Percentiles rank a stretch among this genome's conserved stretches.
Conservation (phyloP, 2,888 invertebrate genomes). For the Pogonocherus hispidulus region DNA sequence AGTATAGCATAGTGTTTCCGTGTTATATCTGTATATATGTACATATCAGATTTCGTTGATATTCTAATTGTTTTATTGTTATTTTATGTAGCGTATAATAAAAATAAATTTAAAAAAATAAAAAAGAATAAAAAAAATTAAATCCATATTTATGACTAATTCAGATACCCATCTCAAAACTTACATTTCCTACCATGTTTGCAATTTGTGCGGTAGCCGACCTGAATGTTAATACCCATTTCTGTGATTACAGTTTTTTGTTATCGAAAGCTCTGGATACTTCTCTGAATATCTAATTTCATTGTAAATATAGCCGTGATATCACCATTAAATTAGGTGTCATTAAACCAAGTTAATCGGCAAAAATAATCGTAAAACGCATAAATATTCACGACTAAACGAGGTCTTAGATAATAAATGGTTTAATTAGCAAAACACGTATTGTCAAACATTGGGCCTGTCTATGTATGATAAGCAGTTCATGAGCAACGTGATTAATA, state of each 20-base stretch:
- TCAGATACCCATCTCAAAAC: constrained; percentile 3
- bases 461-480: constrained; percentile 53
- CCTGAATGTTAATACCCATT: constrained; percentile 42
- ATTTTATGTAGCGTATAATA: too few species aligned
- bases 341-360: constrained; percentile 49
- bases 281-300: constrained; percentile 50
- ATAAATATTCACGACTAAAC: constrained; percentile 48
- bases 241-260: constrained; percentile 43
- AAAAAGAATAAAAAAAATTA: too few species aligned
- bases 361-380: constrained; percentile 42
- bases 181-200: constrained; percentile 32
- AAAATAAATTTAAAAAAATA: too few species aligned
- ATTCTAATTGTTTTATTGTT: too few species aligned
- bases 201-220: constrained; percentile 39
- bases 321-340: constrained; percentile 51
- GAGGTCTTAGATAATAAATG: constrained; percentile 53
- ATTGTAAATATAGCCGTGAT: constrained; percentile 45
- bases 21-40: too few species aligned
- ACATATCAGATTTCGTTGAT: too few species aligned
- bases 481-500: constrained; percentile 55
- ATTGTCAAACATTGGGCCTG: constrained; percentile 49
- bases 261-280: constrained; percentile 43
- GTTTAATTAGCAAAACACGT: constrained; percentile 59
- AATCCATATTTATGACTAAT: constrained; percentile 4
- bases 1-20: too few species aligned